A percentile compares a stretch with the other conserved stretches of the same genome.
These are phyloP conservation scores for Acromyrmex charruanus DNA, from an alignment of 1,140 invertebrate genomes.

Conservation along the genomic window DNA sequence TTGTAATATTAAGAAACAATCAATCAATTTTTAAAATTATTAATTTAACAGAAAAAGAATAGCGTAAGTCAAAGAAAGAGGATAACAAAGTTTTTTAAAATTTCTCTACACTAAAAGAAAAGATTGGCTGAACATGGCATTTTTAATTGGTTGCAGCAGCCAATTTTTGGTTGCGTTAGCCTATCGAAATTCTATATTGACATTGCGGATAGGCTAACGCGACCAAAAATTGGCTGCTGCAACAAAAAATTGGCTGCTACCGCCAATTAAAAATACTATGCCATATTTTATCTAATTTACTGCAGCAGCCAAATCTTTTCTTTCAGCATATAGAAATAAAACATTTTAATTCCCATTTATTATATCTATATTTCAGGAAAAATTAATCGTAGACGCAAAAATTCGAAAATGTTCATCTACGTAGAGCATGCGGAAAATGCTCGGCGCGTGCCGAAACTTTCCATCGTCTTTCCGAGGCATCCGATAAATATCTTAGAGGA, in stretches of 20 bases:
- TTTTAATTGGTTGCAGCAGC: too few relatives aligned
- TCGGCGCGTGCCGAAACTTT: conserved; percentile 35
- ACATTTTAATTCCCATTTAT: not conserved
- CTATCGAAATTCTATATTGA: too few relatives aligned
- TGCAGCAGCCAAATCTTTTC: too few relatives aligned
- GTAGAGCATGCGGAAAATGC: conserved; percentile 29
- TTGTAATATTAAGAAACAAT: not conserved
- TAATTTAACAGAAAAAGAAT: not conserved
- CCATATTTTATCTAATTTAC: too few relatives aligned
- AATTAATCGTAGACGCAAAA: conserved; percentile 9
- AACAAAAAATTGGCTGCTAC: too few relatives aligned
- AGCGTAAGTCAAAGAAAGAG: not conserved
- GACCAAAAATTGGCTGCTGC: too few relatives aligned
- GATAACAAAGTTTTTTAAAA: too few relatives aligned
- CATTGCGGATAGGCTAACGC: too few relatives aligned
- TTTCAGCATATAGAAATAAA: not conserved
- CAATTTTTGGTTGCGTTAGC: too few relatives aligned
- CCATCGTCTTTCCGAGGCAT: conserved; percentile 25
- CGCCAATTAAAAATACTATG: too few relatives aligned
- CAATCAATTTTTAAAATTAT: not conserved
- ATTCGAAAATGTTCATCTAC: conserved; percentile 16
- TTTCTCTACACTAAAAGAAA: too few relatives aligned
- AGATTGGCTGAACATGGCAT: too few relatives aligned
- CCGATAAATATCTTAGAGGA: conserved; percentile 31
- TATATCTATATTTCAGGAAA: not conserved